These are phyloP conservation scores for Hydractinia symbiolongicarpus DNA, from an alignment of 30 jellyfish, hydroid and myxozoan genomes.

Conservation along the genomic window DNA sequence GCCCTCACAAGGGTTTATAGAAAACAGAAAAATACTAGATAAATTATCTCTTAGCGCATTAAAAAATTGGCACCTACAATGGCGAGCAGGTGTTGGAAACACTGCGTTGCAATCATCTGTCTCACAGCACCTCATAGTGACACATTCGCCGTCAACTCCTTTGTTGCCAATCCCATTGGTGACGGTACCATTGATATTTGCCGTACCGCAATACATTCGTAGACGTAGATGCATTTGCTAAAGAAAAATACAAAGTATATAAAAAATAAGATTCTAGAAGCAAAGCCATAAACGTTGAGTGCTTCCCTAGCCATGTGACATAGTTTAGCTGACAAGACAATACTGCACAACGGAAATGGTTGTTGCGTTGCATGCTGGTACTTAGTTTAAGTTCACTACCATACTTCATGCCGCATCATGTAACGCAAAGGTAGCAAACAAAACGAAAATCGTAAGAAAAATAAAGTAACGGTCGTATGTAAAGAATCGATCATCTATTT, in stretches of 20 bases:
- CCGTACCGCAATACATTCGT: conserved; percentile 3
- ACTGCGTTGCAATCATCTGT: not conserved
- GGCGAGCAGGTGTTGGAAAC: not conserved
- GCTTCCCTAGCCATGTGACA: not conserved
- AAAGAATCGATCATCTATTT: too few relatives aligned
- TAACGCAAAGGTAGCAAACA: too few relatives aligned
- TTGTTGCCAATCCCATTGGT: not conserved
- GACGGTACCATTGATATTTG: not conserved
- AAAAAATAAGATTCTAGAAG: not conserved
- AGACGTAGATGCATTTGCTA: not conserved
- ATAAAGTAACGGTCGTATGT: too few relatives aligned
- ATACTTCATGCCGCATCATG: too few relatives aligned
- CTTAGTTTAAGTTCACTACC: too few relatives aligned
- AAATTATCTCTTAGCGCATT: not conserved
- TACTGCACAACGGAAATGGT: not conserved
- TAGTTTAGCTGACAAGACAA: not conserved
- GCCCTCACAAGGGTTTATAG: too few relatives aligned
- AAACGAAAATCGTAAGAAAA: too few relatives aligned
- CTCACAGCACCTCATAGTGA: conserved; percentile 7
- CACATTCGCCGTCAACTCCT: not conserved
- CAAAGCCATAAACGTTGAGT: not conserved
- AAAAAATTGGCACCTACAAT: not conserved
- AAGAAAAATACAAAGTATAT: not conserved
- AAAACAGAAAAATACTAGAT: not conserved
- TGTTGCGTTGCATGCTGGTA: too few relatives aligned